These are phyloP conservation scores for Aplidium turbinatum DNA, from an alignment of 23 tunicate genomes.

Conservation along the genomic window DNA sequence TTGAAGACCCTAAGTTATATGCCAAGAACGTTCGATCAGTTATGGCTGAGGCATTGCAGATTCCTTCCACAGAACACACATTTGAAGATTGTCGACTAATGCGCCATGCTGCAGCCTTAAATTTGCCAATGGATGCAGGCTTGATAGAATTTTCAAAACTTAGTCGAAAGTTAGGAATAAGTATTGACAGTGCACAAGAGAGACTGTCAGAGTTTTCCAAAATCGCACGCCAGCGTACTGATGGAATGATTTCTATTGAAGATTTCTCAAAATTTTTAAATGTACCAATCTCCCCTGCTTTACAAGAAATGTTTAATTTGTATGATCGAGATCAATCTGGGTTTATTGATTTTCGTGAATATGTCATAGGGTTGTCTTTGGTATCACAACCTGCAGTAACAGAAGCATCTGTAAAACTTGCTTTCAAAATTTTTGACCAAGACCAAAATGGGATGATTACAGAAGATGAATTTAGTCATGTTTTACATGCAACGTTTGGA, in stretches of 20 bases:
- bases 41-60: conserved; percentile 39
- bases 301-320: conserved; percentile 63
- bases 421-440: conserved; percentile 67
- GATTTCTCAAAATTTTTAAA: conserved; percentile 57
- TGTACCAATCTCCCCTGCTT: conserved; percentile 50
- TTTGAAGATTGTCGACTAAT: conserved; percentile 71
- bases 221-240: conserved; percentile 28
- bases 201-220: conserved; percentile 55
- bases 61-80: conserved; percentile 64
- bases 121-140: conserved; percentile 66
- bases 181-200: conserved; percentile 40
- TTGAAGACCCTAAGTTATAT: conserved; percentile 58
- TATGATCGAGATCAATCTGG: conserved; percentile 66
- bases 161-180: conserved; percentile 48
- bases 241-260: conserved; percentile 46
- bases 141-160: conserved; percentile 70
- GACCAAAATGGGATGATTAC: conserved; percentile 49
- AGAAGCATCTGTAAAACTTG: conserved; percentile 50
- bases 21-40: conserved; percentile 46
- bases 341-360: conserved; percentile 64
- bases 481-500: conserved; percentile 45
- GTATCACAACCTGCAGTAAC: conserved; percentile 71
- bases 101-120: conserved; percentile 44
- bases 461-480: conserved; percentile 50
- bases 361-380: conserved; percentile 72